Percentiles rank a stretch among this genome's conserved stretches.
phyloP scores from a whole-genome alignment of 2,888 invertebrate species.

The Temnothorax unifasciatus region DNA sequence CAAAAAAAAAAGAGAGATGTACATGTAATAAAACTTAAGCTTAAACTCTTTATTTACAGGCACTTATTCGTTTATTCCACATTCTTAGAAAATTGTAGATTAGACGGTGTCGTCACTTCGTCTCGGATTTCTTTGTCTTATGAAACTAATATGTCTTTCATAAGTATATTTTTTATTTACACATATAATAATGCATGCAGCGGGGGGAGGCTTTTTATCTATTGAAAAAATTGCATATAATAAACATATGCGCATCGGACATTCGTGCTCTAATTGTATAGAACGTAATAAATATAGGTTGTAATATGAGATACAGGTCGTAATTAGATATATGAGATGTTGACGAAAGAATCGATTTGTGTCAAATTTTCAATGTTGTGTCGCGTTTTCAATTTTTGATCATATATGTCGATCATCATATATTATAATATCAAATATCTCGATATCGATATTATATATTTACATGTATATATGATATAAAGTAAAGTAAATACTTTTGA shows the following conservation, averaged over 20 bases:
- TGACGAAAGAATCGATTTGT: not conserved
- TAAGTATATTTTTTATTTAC: not conserved
- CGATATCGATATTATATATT: not conserved
- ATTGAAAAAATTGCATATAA: not conserved
- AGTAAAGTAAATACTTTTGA: not conserved
- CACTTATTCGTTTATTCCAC: not conserved
- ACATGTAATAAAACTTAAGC: not conserved
- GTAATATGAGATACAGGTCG: not conserved
- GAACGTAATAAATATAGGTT: not conserved
- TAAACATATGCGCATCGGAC: not conserved
- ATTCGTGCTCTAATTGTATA: not conserved
- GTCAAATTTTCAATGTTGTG: not conserved
- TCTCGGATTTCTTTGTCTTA: not conserved
- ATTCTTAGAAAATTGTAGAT: not conserved
- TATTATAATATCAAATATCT: not conserved
- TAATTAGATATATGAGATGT: not conserved
- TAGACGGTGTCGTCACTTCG: too few species aligned
- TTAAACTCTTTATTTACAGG: not conserved
- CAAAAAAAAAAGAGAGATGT: not conserved
- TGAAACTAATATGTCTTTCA: not conserved
- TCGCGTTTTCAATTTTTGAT: not conserved
- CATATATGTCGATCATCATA: not conserved
- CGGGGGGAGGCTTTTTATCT: not conserved
- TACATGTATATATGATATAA: not conserved
- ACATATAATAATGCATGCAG: not conserved